These are phyloP conservation scores for Cygnus buccinator DNA, from an alignment of 2,113 vertebrate species.

Conservation along the genomic window DNA sequence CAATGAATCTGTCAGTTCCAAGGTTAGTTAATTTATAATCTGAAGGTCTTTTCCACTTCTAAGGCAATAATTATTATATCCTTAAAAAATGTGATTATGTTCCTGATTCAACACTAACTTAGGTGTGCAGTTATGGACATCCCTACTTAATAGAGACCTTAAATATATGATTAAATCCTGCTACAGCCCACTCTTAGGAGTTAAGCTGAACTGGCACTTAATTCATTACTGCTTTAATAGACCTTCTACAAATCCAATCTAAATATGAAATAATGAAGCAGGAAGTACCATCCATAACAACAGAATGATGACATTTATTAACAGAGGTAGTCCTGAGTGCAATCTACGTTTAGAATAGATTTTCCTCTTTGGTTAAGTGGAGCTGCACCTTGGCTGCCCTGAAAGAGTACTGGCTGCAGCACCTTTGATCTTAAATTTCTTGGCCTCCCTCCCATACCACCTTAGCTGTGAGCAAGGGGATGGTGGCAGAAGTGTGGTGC, in stretches of 20 bases:
- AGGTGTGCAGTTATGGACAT: neutral
- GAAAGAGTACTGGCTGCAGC: neutral
- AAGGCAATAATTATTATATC: neutral
- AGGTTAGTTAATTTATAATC: neutral
- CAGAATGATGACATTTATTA: neutral
- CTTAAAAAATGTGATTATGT: neutral
- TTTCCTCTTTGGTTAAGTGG: neutral
- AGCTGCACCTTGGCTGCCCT: neutral
- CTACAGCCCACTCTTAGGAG: neutral
- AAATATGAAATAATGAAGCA: slow-evolving; percentile 6
- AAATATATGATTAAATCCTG: neutral
- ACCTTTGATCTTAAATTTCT: neutral
- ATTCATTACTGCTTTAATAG: slow-evolving; percentile 3
- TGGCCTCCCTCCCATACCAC: neutral
- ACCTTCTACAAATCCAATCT: neutral
- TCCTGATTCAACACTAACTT: neutral
- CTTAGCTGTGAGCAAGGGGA: neutral
- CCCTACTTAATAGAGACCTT: neutral
- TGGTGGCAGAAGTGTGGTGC: neutral
- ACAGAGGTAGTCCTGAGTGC: neutral
- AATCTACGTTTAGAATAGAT: neutral
- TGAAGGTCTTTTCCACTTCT: neutral
- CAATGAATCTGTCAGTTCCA: neutral
- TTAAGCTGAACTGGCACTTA: neutral
- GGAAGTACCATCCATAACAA: neutral